phyloP scores from a whole-genome alignment of 1,140 invertebrate genomes.

The Tenebrio molitor region DNA sequence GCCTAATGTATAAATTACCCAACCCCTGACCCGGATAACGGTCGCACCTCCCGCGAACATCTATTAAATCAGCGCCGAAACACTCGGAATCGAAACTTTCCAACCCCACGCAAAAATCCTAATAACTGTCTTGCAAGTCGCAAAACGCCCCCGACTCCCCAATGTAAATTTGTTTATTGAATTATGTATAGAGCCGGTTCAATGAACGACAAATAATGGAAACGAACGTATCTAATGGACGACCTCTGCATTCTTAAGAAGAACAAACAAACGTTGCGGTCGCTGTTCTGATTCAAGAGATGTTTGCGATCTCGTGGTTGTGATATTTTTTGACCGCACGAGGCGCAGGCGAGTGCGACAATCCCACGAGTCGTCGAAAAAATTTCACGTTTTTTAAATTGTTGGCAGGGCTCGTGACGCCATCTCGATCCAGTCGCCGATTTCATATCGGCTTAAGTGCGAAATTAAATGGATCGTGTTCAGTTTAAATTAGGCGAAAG shows the following conservation, averaged over 20 bases:
- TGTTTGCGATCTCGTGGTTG: no score
- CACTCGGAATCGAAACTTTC: not conserved
- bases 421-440: no score
- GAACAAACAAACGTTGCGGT: no score
- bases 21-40: not conserved
- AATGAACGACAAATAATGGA: conserved; percentile 27
- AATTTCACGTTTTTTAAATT: no score
- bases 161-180: conserved; percentile 14
- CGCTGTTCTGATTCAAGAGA: no score
- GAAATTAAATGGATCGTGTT: no score
- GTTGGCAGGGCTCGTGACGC: no score
- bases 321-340: no score
- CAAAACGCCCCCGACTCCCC: conserved; percentile 1
- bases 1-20: conserved; percentile 25
- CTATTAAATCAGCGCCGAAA: conserved; percentile 23
- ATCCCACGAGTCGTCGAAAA: no score
- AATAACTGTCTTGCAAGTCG: conserved; percentile 4
- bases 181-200: conserved; percentile 18
- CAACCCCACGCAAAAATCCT: not conserved
- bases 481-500: no score
- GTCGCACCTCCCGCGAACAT: not conserved
- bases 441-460: no score
- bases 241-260: conserved; percentile 11
- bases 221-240: not conserved
- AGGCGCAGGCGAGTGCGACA: no score